Conservation (phyloP, 2,888 invertebrate species). For the Callosobruchus maculatus region DNA sequence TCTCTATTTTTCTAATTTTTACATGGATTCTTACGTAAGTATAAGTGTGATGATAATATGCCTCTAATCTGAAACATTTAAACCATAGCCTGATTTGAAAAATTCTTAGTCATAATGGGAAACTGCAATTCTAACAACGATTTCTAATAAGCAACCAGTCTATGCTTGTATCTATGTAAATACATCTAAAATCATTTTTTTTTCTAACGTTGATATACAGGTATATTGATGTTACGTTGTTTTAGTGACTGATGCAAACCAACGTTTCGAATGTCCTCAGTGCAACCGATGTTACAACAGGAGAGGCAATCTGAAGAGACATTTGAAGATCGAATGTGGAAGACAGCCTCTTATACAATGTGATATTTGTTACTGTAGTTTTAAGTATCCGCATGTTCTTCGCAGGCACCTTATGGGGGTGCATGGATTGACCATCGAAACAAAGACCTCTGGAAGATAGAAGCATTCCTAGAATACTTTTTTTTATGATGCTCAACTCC, state of each 20-base stretch:
- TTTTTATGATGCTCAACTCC: too few relatives aligned
- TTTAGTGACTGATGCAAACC: slow-evolving; percentile 6
- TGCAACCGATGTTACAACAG: slow-evolving; percentile 13
- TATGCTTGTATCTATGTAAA: too few relatives aligned
- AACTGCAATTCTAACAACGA: too few relatives aligned
- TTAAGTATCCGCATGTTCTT: slow-evolving; percentile 18
- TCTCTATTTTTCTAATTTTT: too few relatives aligned
- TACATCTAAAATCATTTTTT: background rate
- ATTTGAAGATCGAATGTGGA: slow-evolving; percentile 49
- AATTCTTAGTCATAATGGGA: too few relatives aligned
- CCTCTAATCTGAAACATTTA: too few relatives aligned
- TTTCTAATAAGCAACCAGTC: too few relatives aligned
- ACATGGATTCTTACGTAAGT: too few relatives aligned
- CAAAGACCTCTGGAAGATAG: too few relatives aligned
- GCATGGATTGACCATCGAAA: slow-evolving; percentile 9
- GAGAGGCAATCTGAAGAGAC: slow-evolving; percentile 16
- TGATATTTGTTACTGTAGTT: slow-evolving; percentile 29
- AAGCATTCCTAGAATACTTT: too few relatives aligned
- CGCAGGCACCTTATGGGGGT: slow-evolving; percentile 13
- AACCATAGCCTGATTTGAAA: too few relatives aligned
- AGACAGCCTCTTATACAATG: slow-evolving; percentile 53
- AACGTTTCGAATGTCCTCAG: slow-evolving; percentile 9
- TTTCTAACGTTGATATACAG: background rate
- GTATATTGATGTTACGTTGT: slow-evolving; percentile 5
- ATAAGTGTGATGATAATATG: too few relatives aligned